Conservation (phyloP, 1,140 invertebrate genomes). For the Rhagoletis pomonella region DNA sequence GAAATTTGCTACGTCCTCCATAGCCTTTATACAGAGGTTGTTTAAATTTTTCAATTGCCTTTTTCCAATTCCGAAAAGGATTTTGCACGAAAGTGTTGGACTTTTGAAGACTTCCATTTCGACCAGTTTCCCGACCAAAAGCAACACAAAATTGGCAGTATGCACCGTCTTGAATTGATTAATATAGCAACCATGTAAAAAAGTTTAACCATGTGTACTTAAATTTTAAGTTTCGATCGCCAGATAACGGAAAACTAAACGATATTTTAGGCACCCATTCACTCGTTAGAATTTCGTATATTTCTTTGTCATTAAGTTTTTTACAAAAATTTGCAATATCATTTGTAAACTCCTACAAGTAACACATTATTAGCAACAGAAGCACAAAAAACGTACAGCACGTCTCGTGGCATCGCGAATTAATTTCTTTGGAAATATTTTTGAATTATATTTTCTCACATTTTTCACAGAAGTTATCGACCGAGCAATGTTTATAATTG, state of each 20-base stretch:
- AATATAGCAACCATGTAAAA: background rate
- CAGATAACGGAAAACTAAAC: background rate
- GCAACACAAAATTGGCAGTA: background rate
- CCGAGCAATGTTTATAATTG: too few relatives aligned
- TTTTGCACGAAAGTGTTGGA: background rate
- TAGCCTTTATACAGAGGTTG: too few relatives aligned
- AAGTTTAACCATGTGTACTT: background rate
- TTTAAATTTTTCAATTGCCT: too few relatives aligned
- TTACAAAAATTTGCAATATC: background rate
- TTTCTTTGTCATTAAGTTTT: background rate
- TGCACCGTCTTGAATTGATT: background rate
- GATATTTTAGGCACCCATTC: background rate
- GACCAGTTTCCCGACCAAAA: background rate
- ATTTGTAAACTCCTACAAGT: background rate
- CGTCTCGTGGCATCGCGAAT: too few relatives aligned
- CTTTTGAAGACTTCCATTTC: background rate
- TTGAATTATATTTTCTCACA: too few relatives aligned
- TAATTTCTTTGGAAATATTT: too few relatives aligned
- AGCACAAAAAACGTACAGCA: too few relatives aligned
- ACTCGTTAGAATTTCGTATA: background rate
- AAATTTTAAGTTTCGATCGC: background rate
- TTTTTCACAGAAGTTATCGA: too few relatives aligned
- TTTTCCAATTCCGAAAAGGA: background rate
- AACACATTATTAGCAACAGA: background rate
- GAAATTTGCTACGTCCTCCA: background rate